Evolutionary conservation across 2,888 invertebrate species (phyloP).

Genomic region (Xestobium rufovillosum): DNA sequence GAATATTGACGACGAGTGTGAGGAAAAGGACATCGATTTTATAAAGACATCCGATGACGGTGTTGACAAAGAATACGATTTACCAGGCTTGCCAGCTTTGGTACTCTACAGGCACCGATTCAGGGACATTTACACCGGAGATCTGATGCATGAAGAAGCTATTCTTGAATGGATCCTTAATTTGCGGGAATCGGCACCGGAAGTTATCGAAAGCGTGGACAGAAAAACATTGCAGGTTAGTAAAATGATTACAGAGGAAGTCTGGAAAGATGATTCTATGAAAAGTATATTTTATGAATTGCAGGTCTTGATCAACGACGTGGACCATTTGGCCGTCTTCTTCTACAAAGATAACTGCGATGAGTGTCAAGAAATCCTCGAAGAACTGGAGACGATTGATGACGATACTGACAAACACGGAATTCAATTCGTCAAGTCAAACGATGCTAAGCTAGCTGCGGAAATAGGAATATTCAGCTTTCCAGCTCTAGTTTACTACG

Average conservation of each 20-base stretch:
- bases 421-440: slow-evolving; percentile 90
- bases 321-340: slow-evolving; percentile 86
- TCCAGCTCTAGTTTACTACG: slow-evolving; percentile 87
- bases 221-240: slow-evolving; percentile 71
- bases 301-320: slow-evolving; percentile 73
- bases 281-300: slow-evolving; percentile 10
- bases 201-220: slow-evolving; percentile 86
- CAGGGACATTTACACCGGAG: slow-evolving; percentile 80
- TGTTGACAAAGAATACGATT: slow-evolving; percentile 80
- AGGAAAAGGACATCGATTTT: slow-evolving; percentile 85
- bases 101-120: slow-evolving; percentile 85
- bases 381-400: slow-evolving; percentile 85
- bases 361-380: slow-evolving; percentile 74
- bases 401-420: slow-evolving; percentile 89
- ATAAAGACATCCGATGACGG: slow-evolving; percentile 87
- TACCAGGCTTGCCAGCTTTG: slow-evolving; percentile 71
- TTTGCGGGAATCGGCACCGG: slow-evolving; percentile 74
- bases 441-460: slow-evolving; percentile 80
- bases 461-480: slow-evolving; percentile 90
- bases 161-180: slow-evolving; percentile 86
- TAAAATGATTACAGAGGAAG: too few relatives aligned
- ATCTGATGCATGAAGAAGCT: slow-evolving; percentile 85
- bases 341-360: slow-evolving; percentile 78
- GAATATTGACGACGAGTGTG: slow-evolving; percentile 89
- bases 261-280: too few relatives aligned